Conservation (phyloP, 2,888 invertebrate species). For the Dryocosmus kuriphilus region DNA sequence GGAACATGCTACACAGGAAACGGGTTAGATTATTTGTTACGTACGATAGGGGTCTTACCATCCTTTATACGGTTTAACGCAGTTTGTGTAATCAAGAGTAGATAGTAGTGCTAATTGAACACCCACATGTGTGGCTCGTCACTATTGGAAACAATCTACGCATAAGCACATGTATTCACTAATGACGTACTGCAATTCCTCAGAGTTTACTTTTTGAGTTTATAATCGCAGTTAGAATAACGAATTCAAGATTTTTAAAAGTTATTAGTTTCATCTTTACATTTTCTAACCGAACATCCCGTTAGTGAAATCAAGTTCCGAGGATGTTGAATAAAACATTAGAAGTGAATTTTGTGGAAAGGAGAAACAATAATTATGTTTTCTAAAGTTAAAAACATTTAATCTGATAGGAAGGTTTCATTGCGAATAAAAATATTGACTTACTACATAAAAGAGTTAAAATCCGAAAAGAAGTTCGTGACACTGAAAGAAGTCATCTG, state of each 20-base stretch:
- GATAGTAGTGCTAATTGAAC: not conserved
- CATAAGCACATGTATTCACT: not conserved
- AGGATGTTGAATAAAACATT: no score
- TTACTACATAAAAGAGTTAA: not conserved
- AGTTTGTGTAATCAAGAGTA: slow-evolving; percentile 8
- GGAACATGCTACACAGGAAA: not conserved
- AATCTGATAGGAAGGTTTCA: not conserved
- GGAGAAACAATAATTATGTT: not conserved
- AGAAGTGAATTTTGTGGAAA: not conserved
- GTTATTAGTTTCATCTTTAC: not conserved
- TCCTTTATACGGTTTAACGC: not conserved
- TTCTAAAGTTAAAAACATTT: not conserved
- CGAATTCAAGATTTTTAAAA: not conserved
- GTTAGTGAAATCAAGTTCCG: no score
- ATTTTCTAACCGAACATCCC: no score
- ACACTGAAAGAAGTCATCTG: slow-evolving; percentile 8
- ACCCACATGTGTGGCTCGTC: not conserved
- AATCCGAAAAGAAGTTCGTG: slow-evolving; percentile 1
- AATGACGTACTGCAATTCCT: slow-evolving; percentile 6
- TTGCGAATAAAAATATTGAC: slow-evolving; percentile 12
- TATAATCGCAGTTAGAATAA: not conserved
- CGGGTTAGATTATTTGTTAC: slow-evolving; percentile 16
- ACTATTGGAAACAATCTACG: not conserved
- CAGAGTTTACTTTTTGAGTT: not conserved
- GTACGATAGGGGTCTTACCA: slow-evolving; percentile 1